Percentiles rank a stretch among this genome's conserved stretches.
phyloP scores from a whole-genome alignment of 2,797 vertebrate species.

The Sarcophilus harrisii region DNA sequence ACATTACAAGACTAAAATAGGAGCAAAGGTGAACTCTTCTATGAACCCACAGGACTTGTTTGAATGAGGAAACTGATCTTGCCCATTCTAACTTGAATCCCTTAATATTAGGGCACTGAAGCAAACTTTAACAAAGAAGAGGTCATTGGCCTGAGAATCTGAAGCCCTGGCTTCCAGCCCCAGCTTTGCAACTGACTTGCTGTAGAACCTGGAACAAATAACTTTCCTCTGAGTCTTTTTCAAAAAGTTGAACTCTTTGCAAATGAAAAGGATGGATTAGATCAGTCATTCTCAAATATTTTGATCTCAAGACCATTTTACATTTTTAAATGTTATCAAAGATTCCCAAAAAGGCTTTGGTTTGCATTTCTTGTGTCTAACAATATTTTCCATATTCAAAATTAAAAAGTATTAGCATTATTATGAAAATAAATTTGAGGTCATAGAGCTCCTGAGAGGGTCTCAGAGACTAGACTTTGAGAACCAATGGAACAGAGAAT shows the following conservation, averaged over 20 bases:
- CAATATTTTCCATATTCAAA: neutral
- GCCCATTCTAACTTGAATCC: neutral
- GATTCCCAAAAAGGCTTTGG: neutral
- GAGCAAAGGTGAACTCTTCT: neutral
- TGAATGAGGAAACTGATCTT: neutral
- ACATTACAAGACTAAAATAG: neutral
- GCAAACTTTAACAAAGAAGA: neutral
- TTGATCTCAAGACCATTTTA: neutral
- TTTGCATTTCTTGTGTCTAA: neutral
- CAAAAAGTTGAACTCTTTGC: neutral
- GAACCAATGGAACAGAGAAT: neutral
- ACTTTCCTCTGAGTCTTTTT: neutral
- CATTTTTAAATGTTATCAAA: neutral
- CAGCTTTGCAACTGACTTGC: neutral
- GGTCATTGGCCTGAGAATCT: neutral
- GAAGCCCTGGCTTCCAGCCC: neutral
- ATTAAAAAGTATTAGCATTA: neutral
- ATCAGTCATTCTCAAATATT: neutral
- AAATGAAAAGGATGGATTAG: neutral
- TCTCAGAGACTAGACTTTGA: neutral
- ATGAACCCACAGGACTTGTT: neutral
- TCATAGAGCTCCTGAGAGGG: neutral
- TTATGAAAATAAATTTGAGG: neutral
- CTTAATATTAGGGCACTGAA: neutral
- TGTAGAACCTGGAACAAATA: neutral